Evolutionary conservation across 2,888 invertebrate genomes (phyloP).

Genomic region (Caenorhabditis sinica): DNA sequence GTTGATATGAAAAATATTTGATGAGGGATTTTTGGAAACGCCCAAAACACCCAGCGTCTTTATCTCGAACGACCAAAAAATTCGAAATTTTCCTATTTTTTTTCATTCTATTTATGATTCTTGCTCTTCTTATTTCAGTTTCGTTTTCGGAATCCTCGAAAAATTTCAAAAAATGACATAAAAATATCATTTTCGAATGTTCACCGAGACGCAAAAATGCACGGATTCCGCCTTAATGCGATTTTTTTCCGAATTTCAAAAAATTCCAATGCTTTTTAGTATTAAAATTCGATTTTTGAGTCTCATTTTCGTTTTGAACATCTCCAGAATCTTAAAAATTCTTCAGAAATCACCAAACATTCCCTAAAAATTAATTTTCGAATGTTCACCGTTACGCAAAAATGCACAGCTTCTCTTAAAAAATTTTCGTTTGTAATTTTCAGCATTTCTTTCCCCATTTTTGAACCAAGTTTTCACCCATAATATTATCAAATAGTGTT

Average conservation of each 20-base stretch:
- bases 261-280: no score
- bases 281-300: no score
- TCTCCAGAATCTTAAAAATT: not conserved
- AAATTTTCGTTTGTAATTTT: no score
- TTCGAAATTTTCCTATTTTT: not conserved
- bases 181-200: not conserved
- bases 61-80: not conserved
- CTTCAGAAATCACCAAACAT: no score
- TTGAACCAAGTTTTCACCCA: not conserved
- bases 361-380: not conserved
- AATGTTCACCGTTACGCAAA: not conserved
- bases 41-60: not conserved
- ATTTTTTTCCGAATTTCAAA: no score
- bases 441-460: not conserved
- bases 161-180: not conserved
- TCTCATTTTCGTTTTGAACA: no score
- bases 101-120: no score
- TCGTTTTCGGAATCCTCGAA: not conserved
- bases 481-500: not conserved
- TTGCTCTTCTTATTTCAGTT: no score
- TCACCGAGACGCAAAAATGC: conserved; percentile 17
- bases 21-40: not conserved
- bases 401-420: not conserved
- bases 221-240: no score
- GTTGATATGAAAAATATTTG: no score